Evolutionary conservation across 2,113 vertebrate species (phyloP), one percentile per base, ranked within the genome.

Genomic region (Myotis brandtii): DNA sequence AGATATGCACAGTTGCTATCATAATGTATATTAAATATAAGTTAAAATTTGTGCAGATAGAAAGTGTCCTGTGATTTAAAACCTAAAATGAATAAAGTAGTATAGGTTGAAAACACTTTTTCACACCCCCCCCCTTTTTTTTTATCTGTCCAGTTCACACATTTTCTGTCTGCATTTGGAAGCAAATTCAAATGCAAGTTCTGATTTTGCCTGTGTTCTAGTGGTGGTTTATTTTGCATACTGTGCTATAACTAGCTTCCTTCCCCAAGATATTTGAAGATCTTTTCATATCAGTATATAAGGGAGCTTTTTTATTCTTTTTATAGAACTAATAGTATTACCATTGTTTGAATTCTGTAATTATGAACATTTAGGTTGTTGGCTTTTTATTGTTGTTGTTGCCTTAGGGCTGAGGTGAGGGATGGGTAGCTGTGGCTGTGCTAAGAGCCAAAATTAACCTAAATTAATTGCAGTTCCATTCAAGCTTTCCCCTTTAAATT

Each of bases 1-100:
- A 85, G 13, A 40, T 52, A 5, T 88, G 67, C 16, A 59, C 54
- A 89, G 34, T 37, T 87, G 37, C 30, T 75, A 5, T 40, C 80
- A 25, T 50, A 75, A 8, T 20, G 84, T 95, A 80, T 34, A 62
- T 88, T 93, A 84, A 94, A 37, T 96, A 14, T 48, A 50, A 90
- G 66, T 80, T 67, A 86, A 89, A 81, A 77, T 62, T 40, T 91
- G 25, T 69, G 11, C 27, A 30, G 32, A 64, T 54, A 32, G 70
- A 92, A 86, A 76, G 80, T 18, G 16, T n/a, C 32, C 21, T 96
- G 27, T 75, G 34, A 89, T 54, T 97, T 82, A 37, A 94, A 91
- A 77, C 10, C 1, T 46, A 70, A 92, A 88, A 64, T 93, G 32
- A 94, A 72, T 85, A 43, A 85, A 52, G 46, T 3, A 6, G 20